Evolutionary conservation across 2,888 invertebrate species (phyloP).

Genomic region (Brenthis daphne): DNA sequence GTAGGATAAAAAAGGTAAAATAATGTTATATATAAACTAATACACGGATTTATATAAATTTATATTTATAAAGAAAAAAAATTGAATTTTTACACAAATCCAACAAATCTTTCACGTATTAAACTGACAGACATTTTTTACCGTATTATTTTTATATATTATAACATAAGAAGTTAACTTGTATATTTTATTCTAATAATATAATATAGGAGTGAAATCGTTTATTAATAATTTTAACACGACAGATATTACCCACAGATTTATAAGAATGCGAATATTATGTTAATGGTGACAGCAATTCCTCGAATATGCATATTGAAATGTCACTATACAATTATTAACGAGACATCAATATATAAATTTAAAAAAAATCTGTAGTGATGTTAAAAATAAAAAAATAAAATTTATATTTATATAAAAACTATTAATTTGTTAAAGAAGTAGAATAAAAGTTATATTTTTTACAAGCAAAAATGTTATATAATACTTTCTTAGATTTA

Average conservation of each 20-base stretch:
- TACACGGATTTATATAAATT: too few relatives aligned
- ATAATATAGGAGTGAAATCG: constrained; percentile 3
- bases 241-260: constrained; percentile 15
- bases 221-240: constrained; percentile 10
- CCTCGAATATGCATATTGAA: not conserved
- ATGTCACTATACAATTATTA: not conserved
- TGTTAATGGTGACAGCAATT: constrained; percentile 12
- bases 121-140: too few relatives aligned
- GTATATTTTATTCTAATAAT: not conserved
- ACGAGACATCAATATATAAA: not conserved
- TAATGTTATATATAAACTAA: too few relatives aligned
- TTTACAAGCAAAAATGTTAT: too few relatives aligned
- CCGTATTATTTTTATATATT: too few relatives aligned
- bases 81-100: too few relatives aligned
- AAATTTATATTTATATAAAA: not conserved
- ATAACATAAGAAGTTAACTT: too few relatives aligned
- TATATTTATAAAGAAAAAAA: too few relatives aligned
- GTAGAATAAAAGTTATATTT: too few relatives aligned
- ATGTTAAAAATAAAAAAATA: not conserved
- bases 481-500: too few relatives aligned
- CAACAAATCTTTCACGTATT: too few relatives aligned
- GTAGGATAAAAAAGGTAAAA: too few relatives aligned
- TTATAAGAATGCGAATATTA: constrained; percentile 18
- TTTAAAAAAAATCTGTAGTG: not conserved
- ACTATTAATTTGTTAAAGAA: not conserved